A percentile compares a stretch with the other conserved stretches of the same genome.
phyloP scores from a whole-genome alignment of 2,113 vertebrate species.

The Seriola dumerili region DNA sequence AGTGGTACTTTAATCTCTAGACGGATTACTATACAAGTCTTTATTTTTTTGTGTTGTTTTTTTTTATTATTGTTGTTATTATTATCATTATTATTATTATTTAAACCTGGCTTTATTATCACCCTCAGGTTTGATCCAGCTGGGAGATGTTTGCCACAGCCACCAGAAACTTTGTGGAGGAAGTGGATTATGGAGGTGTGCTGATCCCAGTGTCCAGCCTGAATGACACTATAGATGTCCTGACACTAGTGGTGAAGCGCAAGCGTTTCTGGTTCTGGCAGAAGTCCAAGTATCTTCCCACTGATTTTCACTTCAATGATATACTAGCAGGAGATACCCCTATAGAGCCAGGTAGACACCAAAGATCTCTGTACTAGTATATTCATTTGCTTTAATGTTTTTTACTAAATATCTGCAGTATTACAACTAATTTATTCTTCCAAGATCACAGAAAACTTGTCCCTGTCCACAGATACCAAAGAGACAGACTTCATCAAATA shows the following conservation, averaged over 20 bases:
- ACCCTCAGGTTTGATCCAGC: neutral
- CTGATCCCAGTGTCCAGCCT: conserved; percentile 89
- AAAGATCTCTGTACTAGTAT: neutral
- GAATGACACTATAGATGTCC: conserved; percentile 87
- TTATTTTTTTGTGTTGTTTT: neutral
- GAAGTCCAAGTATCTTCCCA: conserved; percentile 89
- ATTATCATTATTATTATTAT: too few relatives aligned
- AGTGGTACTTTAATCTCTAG: neutral
- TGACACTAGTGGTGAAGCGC: conserved; percentile 90
- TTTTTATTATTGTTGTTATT: too few relatives aligned
- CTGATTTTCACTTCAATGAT: conserved; percentile 89
- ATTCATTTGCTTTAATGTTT: neutral
- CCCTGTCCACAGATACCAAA: conserved; percentile 82
- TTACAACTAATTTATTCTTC: neutral
- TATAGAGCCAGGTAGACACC: conserved; percentile 88
- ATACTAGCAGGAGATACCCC: conserved; percentile 85
- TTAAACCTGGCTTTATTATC: neutral
- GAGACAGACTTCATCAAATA: conserved; percentile 93
- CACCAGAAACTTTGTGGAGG: conserved; percentile 90
- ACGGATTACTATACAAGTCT: too few relatives aligned
- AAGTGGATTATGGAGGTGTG: conserved; percentile 88
- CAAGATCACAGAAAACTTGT: neutral
- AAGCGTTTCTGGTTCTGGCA: conserved; percentile 93
- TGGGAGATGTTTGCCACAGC: conserved; percentile 93
- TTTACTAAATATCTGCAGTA: neutral